Percentiles rank a stretch among this genome's conserved stretches.
These are phyloP conservation scores for Isurus oxyrinchus DNA, from an alignment of 2,113 vertebrate genomes.

Conservation along the genomic window DNA sequence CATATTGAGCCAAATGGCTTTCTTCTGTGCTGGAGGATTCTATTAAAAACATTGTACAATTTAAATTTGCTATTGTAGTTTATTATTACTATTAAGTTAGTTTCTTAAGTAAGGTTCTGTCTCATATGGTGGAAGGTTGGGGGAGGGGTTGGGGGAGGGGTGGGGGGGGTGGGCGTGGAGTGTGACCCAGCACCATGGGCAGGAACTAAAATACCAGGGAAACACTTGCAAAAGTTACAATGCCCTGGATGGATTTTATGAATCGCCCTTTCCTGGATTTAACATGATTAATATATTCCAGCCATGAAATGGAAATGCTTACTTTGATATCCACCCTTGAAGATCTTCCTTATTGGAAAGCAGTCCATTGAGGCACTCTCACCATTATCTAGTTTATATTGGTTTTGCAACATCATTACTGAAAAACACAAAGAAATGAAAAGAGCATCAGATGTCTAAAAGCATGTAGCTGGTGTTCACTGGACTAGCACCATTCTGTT, in stretches of 20 bases:
- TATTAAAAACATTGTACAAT: not conserved
- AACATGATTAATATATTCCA: not conserved
- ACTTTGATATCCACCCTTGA: constrained; percentile 55
- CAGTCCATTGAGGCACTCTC: constrained; percentile 48
- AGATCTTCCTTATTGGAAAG: constrained; percentile 59
- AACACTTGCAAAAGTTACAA: not conserved
- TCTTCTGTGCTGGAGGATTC: not conserved
- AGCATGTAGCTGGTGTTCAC: not conserved
- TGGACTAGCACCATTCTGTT: not conserved
- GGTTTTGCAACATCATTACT: constrained; percentile 46
- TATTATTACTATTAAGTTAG: not conserved
- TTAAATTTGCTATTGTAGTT: not conserved
- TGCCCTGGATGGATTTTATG: not conserved
- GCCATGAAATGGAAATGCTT: not conserved
- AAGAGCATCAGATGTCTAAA: not conserved
- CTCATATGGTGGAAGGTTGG: not conserved
- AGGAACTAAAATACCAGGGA: not conserved
- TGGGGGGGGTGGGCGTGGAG: not conserved
- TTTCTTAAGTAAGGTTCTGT: not conserved
- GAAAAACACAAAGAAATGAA: not conserved
- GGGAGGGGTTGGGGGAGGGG: accelerated
- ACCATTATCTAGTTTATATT: constrained; percentile 53
- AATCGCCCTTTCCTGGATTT: not conserved
- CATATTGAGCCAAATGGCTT: not conserved
- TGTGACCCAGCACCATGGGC: not conserved